Conservation (phyloP, 1,140 invertebrate species). For the Drosophila obscura region DNA sequence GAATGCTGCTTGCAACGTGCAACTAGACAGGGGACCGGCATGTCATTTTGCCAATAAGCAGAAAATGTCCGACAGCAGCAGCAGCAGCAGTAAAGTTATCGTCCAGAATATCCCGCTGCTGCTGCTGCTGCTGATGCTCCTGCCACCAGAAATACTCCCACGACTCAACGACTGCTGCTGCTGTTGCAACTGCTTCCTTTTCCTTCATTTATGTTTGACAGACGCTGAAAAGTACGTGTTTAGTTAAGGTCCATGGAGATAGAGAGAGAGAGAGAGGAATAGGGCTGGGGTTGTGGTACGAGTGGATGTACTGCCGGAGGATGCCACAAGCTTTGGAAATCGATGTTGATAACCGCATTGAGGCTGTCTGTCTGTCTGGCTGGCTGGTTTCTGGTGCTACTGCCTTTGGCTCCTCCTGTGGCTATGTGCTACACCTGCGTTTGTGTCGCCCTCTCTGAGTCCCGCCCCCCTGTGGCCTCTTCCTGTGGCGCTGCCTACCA, state of each 20-base stretch:
- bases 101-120: conserved; percentile 14
- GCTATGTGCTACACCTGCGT: neutral
- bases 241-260: conserved; percentile 35
- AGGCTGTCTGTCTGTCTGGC: neutral
- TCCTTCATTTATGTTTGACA: conserved; percentile 58
- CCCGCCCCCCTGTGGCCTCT: conserved; percentile 15
- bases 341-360: conserved; percentile 64
- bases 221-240: conserved; percentile 70
- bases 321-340: conserved; percentile 45
- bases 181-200: neutral
- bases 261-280: neutral
- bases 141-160: conserved; percentile 6
- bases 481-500: conserved; percentile 41
- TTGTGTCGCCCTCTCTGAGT: conserved; percentile 15
- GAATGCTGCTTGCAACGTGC: neutral
- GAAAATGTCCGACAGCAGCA: conserved; percentile 25
- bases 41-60: conserved; percentile 66
- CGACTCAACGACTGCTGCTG: conserved; percentile 17
- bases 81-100: conserved; percentile 28
- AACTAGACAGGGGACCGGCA: neutral
- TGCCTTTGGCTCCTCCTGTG: conserved; percentile 6
- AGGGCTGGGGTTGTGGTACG: neutral
- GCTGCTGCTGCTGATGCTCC: neutral
- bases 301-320: neutral
- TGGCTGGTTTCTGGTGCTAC: neutral